phyloP scores from a whole-genome alignment of 2,888 invertebrate species.

The Agrotis ipsilon region DNA sequence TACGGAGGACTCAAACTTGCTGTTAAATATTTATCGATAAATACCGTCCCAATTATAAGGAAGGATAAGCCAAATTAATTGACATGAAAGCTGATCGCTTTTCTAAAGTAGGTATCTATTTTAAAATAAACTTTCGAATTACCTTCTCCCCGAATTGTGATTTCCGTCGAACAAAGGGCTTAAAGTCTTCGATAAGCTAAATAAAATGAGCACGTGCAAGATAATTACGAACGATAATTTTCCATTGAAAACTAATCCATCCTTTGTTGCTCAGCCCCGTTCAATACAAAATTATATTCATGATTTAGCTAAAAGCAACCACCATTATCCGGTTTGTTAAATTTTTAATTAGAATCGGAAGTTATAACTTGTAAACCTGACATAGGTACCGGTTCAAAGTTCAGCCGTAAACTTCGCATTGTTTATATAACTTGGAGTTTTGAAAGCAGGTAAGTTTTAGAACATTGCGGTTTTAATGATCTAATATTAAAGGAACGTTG shows the following conservation, averaged over 20 bases:
- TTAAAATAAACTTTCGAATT: constrained; percentile 4
- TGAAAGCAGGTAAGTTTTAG: constrained; percentile 89
- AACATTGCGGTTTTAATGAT: constrained; percentile 91
- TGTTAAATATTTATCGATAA: neutral
- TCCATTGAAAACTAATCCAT: constrained; percentile 43
- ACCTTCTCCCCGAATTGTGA: neutral
- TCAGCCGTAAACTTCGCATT: constrained; percentile 87
- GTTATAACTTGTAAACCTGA: constrained; percentile 86
- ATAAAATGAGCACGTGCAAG: constrained; percentile 10
- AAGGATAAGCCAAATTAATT: constrained; percentile 11
- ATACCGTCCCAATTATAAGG: neutral
- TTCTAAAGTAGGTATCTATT: neutral
- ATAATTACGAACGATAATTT: constrained; percentile 32
- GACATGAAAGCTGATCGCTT: neutral
- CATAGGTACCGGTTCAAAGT: constrained; percentile 86
- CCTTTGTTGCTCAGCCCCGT: constrained; percentile 47
- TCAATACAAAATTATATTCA: constrained; percentile 71
- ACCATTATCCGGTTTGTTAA: constrained; percentile 82
- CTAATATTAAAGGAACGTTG: constrained; percentile 90
- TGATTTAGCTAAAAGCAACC: constrained; percentile 74
- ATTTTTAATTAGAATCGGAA: constrained; percentile 89
- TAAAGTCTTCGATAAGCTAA: constrained; percentile 17
- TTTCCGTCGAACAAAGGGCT: neutral
- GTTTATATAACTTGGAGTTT: constrained; percentile 88
- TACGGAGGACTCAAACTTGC: neutral